Evolutionary conservation across 2,888 invertebrate genomes (phyloP).

Genomic region (Altica lythri): DNA sequence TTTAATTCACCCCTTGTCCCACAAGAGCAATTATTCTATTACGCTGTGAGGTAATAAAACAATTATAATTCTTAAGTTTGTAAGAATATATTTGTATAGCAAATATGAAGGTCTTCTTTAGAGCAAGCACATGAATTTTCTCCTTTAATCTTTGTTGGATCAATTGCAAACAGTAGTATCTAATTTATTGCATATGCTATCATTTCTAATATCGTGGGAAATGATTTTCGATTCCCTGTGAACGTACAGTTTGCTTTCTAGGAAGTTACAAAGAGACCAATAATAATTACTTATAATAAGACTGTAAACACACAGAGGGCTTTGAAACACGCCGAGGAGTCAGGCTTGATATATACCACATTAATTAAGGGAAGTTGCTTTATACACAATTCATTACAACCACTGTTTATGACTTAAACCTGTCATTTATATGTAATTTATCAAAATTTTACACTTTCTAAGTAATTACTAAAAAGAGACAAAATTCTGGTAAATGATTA

Average conservation of each 20-base stretch:
- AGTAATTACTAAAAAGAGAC: constrained; percentile 17
- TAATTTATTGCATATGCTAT: too few species aligned
- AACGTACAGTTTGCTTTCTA: neutral
- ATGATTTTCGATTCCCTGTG: too few species aligned
- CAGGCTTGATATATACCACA: constrained; percentile 10
- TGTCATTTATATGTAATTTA: constrained; percentile 12
- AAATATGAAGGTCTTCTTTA: too few species aligned
- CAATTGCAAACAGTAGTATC: too few species aligned
- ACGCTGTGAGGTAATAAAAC: too few species aligned
- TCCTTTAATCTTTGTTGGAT: too few species aligned
- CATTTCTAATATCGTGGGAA: neutral
- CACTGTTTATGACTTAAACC: constrained; percentile 4
- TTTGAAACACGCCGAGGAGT: neutral
- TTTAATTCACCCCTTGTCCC: too few species aligned
- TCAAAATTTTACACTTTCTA: constrained; percentile 10
- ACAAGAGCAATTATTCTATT: too few species aligned
- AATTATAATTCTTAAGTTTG: too few species aligned
- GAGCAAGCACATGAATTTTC: too few species aligned
- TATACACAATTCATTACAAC: constrained; percentile 23
- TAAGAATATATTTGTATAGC: too few species aligned
- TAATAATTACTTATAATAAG: constrained; percentile 7
- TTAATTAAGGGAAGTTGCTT: constrained; percentile 27
- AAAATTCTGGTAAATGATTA: neutral
- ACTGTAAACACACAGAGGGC: constrained; percentile 1
- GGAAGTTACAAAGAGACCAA: constrained; percentile 6